Percentiles rank a stretch among this genome's conserved stretches.
These are phyloP conservation scores for Nemurella pictetii DNA, from an alignment of 2,888 invertebrate genomes.

Conservation along the genomic window DNA sequence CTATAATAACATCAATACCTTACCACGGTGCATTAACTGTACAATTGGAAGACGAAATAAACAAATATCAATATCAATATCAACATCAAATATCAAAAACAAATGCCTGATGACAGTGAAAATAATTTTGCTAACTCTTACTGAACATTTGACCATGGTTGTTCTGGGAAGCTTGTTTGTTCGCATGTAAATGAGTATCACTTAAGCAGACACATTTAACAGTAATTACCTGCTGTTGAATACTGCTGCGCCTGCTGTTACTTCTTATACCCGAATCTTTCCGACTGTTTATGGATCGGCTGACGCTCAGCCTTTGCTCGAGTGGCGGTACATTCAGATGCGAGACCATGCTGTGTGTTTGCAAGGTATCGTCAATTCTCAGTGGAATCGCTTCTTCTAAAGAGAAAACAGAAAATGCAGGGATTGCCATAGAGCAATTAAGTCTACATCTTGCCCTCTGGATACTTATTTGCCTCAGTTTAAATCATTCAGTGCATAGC, in stretches of 20 bases:
- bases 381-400: neutral
- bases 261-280: constrained; percentile 88
- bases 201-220: constrained; percentile 31
- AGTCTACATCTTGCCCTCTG: too few species aligned
- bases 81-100: neutral
- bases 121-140: too few species aligned
- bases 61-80: constrained; percentile 1
- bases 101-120: neutral
- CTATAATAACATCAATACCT: too few species aligned
- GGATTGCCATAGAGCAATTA: too few species aligned
- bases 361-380: neutral
- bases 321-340: constrained; percentile 36
- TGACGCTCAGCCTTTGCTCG: constrained; percentile 69
- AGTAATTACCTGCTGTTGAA: constrained; percentile 74
- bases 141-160: too few species aligned
- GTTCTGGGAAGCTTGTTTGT: neutral
- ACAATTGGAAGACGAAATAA: too few species aligned
- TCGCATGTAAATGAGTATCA: too few species aligned
- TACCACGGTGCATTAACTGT: too few species aligned
- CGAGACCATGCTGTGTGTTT: neutral
- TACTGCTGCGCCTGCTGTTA: constrained; percentile 81
- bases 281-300: constrained; percentile 77
- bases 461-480: too few species aligned
- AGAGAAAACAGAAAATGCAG: too few species aligned
- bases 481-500: too few species aligned